These are phyloP conservation scores for Drosophila sproati DNA, from an alignment of 1,140 invertebrate species.

Conservation along the genomic window DNA sequence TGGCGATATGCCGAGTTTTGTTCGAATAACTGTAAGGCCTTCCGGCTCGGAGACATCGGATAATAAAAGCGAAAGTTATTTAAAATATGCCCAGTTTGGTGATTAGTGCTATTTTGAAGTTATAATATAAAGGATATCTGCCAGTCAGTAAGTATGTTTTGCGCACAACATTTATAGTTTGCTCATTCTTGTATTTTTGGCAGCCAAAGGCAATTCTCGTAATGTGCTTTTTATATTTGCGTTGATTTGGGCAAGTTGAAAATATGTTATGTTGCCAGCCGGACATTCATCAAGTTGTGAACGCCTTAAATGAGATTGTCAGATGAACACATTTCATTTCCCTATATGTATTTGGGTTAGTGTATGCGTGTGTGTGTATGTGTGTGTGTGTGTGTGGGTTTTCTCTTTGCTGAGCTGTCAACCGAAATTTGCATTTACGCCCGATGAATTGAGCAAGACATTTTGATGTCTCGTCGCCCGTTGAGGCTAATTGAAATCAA, in stretches of 20 bases:
- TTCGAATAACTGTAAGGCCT: too few species aligned
- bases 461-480: not conserved
- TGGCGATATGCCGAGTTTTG: too few species aligned
- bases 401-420: conserved; percentile 49
- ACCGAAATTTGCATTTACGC: conserved; percentile 62
- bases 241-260: conserved; percentile 49
- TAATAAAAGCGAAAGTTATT: not conserved
- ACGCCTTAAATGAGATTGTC: conserved; percentile 64
- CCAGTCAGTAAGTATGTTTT: not conserved
- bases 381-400: conserved; percentile 1
- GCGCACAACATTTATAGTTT: not conserved
- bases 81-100: not conserved
- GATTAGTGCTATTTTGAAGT: not conserved
- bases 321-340: conserved; percentile 37
- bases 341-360: not conserved
- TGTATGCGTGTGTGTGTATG: not conserved
- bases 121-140: conserved; percentile 6
- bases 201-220: conserved; percentile 33
- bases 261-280: conserved; percentile 39
- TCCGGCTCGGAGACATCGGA: too few species aligned
- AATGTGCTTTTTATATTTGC: conserved; percentile 61
- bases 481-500: conserved; percentile 69
- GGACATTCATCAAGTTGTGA: conserved; percentile 66
- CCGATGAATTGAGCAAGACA: conserved; percentile 30
- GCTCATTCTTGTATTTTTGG: conserved; percentile 8